phyloP scores from a whole-genome alignment of 2,888 invertebrate species.

The Callinectes sapidus region DNA sequence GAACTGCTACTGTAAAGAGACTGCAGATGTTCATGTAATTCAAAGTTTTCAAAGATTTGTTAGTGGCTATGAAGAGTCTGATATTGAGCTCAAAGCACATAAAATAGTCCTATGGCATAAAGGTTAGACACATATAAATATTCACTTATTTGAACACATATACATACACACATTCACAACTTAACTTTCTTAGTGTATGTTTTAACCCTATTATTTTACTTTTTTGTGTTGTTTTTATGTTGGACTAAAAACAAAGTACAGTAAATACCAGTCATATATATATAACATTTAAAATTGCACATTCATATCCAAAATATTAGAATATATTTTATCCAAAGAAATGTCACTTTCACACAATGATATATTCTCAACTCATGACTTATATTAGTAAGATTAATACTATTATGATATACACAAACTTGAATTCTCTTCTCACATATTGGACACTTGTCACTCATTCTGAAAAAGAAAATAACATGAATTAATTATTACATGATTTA shows the following conservation, averaged over 20 bases:
- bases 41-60: background rate
- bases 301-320: background rate
- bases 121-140: background rate
- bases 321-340: background rate
- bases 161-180: background rate
- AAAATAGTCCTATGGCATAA: background rate
- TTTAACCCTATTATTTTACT: background rate
- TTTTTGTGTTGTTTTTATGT: background rate
- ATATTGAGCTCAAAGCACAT: background rate
- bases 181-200: background rate
- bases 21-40: background rate
- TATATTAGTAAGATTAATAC: background rate
- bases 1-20: background rate
- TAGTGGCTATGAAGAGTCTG: background rate
- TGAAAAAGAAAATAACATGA: background rate
- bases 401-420: conserved; percentile 12
- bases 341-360: background rate
- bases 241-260: background rate
- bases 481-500: background rate
- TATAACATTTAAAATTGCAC: background rate
- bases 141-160: no score
- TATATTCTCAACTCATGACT: background rate
- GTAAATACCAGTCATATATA: background rate
- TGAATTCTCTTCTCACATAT: background rate
- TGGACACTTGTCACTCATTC: background rate